These are phyloP conservation scores for Dryobotodes eremita DNA, from an alignment of 2,888 invertebrate genomes.

Conservation along the genomic window DNA sequence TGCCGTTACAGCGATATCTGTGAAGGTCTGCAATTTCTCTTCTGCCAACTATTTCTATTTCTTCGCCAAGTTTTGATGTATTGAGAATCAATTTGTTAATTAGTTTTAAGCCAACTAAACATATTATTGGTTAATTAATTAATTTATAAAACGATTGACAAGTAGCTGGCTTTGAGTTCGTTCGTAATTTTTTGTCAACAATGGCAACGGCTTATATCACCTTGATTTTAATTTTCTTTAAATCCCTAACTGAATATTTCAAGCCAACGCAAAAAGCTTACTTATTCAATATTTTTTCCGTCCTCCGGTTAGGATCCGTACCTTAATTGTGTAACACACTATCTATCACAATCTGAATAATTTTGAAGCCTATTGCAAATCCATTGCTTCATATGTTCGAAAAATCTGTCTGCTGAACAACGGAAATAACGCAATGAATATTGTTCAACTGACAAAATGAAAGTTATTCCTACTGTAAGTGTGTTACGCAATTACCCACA, in stretches of 20 bases:
- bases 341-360: too few species aligned
- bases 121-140: neutral
- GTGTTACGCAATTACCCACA: too few species aligned
- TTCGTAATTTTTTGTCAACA: neutral
- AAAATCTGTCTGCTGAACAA: too few species aligned
- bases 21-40: constrained; percentile 79
- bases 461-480: too few species aligned
- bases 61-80: constrained; percentile 75
- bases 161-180: neutral
- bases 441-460: too few species aligned
- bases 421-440: too few species aligned
- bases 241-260: neutral
- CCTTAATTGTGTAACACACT: too few species aligned
- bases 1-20: constrained; percentile 75
- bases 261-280: neutral
- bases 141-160: neutral
- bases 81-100: constrained; percentile 69
- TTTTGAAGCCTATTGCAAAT: too few species aligned
- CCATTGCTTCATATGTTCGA: too few species aligned
- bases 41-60: constrained; percentile 83
- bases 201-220: neutral
- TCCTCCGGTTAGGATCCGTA: neutral
- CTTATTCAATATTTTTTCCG: constrained; percentile 3
- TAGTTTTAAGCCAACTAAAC: constrained; percentile 23
- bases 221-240: too few species aligned